A percentile compares a stretch with the other conserved stretches of the same genome.
These are phyloP conservation scores for Pseudomyrmex concolor DNA, from an alignment of 1,140 invertebrate genomes.

Conservation along the genomic window DNA sequence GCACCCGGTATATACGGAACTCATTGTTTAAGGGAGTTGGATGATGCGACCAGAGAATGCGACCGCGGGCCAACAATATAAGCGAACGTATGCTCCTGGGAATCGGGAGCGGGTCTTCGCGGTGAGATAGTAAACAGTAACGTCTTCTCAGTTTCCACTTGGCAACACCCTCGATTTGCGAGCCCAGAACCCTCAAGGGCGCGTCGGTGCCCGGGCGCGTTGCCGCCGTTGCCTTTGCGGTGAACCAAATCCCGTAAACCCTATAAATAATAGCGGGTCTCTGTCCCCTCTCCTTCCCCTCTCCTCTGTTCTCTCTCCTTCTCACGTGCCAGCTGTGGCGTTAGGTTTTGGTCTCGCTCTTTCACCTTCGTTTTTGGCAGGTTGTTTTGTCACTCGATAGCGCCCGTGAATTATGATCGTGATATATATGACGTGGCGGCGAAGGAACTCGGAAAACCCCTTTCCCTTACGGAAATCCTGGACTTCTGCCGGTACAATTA, in stretches of 20 bases:
- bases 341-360: constrained; percentile 63
- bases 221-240: constrained; percentile 66
- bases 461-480: too few relatives aligned
- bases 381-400: constrained; percentile 32
- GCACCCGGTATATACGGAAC: constrained; percentile 30
- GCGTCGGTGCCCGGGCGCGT: constrained; percentile 34
- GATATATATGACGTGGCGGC: neutral
- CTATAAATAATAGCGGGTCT: constrained; percentile 73
- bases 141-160: constrained; percentile 71
- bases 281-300: neutral
- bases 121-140: constrained; percentile 74
- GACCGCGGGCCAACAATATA: constrained; percentile 72
- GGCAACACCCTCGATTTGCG: constrained; percentile 67
- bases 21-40: constrained; percentile 64
- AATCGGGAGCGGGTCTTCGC: constrained; percentile 55
- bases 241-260: constrained; percentile 73
- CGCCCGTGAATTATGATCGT: constrained; percentile 27
- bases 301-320: too few relatives aligned
- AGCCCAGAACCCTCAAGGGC: constrained; percentile 62
- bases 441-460: too few relatives aligned
- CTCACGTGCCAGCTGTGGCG: constrained; percentile 67
- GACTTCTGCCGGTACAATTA: neutral
- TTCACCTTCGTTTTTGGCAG: constrained; percentile 59
- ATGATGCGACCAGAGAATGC: constrained; percentile 71
- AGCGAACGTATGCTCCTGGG: constrained; percentile 69